Evolutionary conservation across 2,888 invertebrate genomes (phyloP).

Genomic region (Schizotus pectinicornis): DNA sequence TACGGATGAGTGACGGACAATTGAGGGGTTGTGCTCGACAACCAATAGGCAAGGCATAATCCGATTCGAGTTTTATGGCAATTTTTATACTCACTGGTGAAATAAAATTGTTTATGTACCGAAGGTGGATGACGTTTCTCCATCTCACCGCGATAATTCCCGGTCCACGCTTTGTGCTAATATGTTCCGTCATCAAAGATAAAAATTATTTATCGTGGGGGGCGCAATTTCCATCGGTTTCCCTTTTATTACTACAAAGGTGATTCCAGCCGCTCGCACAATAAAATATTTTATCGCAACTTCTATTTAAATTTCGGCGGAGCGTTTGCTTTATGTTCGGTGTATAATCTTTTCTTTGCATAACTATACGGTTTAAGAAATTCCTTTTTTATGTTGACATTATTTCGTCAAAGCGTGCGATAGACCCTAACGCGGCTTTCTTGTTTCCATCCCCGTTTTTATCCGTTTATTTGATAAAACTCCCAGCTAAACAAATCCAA

Average conservation of each 20-base stretch:
- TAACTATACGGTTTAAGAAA: constrained; percentile 30
- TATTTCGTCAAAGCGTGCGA: constrained; percentile 22
- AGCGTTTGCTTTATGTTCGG: constrained; percentile 38
- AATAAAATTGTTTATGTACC: constrained; percentile 20
- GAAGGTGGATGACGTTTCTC: constrained; percentile 16
- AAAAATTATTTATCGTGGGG: constrained; percentile 47
- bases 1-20: constrained; percentile 48
- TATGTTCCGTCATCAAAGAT: constrained; percentile 46
- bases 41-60: constrained; percentile 22
- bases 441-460: constrained; percentile 1
- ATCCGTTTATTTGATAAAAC: neutral
- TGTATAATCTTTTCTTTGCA: constrained; percentile 41
- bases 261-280: constrained; percentile 45
- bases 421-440: constrained; percentile 7
- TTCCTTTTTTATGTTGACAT: constrained; percentile 26
- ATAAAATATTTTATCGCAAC: constrained; percentile 48
- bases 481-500: constrained; percentile 2
- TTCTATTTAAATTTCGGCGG: constrained; percentile 42
- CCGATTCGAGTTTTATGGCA: constrained; percentile 27
- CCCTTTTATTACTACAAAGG: constrained; percentile 50
- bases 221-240: constrained; percentile 42
- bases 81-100: constrained; percentile 23
- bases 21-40: constrained; percentile 24
- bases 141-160: constrained; percentile 20
- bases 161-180: constrained; percentile 24